A percentile compares a stretch with the other conserved stretches of the same genome.
phyloP scores from a whole-genome alignment of 2,113 vertebrate species.

The Anthoscopus minutus region DNA sequence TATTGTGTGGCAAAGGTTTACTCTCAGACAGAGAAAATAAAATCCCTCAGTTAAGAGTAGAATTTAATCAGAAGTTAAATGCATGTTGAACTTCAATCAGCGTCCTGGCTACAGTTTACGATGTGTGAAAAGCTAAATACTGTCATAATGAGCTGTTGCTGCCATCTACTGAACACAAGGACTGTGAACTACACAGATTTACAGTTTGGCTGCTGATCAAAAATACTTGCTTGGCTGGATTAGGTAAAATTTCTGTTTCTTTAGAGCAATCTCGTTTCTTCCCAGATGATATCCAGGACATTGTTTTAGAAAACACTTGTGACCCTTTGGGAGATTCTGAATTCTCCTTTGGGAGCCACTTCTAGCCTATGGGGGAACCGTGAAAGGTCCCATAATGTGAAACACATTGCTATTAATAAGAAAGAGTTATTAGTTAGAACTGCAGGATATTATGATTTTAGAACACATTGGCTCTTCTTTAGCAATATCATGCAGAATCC shows the following conservation, averaged over 20 bases:
- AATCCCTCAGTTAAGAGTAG: not conserved
- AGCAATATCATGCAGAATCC: not conserved
- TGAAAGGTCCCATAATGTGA: not conserved
- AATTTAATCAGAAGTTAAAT: not conserved
- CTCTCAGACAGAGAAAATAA: not conserved
- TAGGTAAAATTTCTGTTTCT: not conserved
- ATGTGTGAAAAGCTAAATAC: not conserved
- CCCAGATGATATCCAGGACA: not conserved
- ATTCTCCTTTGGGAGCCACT: not conserved
- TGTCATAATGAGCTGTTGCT: constrained; percentile 26
- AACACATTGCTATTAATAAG: not conserved
- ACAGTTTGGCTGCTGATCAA: not conserved
- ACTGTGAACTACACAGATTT: not conserved
- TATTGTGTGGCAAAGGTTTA: not conserved
- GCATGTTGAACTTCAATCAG: not conserved
- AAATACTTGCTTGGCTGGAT: not conserved
- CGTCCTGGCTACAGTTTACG: not conserved
- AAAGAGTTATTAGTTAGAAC: not conserved
- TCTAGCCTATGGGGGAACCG: rapidly evolving
- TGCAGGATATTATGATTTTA: not conserved
- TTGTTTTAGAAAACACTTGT: not conserved
- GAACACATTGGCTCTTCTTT: not conserved
- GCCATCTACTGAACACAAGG: constrained; percentile 37
- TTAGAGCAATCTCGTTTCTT: not conserved
- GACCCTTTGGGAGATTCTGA: not conserved